Conservation (phyloP, 2,797 vertebrate genomes). For the Xiphorhynchus erythropygius region DNA sequence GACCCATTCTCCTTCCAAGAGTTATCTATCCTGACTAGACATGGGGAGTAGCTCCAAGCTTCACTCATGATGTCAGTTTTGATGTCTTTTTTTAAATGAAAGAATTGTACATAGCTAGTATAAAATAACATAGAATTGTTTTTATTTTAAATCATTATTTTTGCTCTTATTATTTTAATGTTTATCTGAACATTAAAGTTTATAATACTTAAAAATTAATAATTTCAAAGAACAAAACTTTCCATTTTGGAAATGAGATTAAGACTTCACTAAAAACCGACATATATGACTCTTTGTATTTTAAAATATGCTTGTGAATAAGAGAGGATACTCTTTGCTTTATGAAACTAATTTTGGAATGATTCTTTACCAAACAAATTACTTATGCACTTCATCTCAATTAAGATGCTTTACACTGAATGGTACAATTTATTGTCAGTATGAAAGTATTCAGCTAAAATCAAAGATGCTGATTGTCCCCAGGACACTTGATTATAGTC, state of each 20-base stretch:
- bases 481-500: neutral
- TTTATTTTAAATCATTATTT: neutral
- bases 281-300: neutral
- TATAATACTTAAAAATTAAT: neutral
- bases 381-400: neutral
- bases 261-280: neutral
- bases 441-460: neutral
- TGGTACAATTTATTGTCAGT: neutral
- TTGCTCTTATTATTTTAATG: neutral
- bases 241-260: neutral
- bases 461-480: neutral
- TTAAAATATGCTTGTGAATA: neutral
- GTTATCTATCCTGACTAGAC: neutral
- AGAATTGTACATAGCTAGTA: neutral
- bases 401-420: neutral
- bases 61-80: neutral
- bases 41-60: neutral
- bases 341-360: constrained; percentile 8
- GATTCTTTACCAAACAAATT: neutral
- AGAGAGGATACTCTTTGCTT: constrained; percentile 24
- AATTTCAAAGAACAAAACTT: neutral
- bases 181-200: neutral
- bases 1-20: neutral
- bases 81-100: neutral
- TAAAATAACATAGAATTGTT: neutral